Evolutionary conservation across 2,888 invertebrate genomes (phyloP).

Genomic region (Craniophora ligustri): DNA sequence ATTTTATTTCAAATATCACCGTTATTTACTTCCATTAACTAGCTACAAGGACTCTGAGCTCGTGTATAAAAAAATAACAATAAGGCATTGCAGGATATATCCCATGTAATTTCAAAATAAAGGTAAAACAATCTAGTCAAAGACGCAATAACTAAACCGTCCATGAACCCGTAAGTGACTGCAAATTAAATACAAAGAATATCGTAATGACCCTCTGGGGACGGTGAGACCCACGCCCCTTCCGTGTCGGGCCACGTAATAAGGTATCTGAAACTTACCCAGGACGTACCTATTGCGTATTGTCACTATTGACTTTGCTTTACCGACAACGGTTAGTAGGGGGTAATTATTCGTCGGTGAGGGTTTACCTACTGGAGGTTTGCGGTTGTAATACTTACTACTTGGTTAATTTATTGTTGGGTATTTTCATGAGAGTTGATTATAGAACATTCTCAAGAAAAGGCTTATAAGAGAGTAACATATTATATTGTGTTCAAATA

Average conservation of each 20-base stretch:
- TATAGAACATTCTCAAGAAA: too few relatives aligned
- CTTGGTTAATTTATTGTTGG: too few relatives aligned
- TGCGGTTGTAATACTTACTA: background rate
- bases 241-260: constrained; percentile 70
- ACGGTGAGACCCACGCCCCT: constrained; percentile 63
- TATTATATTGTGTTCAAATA: too few relatives aligned
- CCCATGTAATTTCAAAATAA: too few relatives aligned
- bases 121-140: background rate
- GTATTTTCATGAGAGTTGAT: too few relatives aligned
- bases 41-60: too few relatives aligned
- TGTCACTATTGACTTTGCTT: background rate
- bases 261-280: constrained; percentile 57
- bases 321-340: background rate
- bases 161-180: constrained; percentile 16
- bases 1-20: too few relatives aligned
- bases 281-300: constrained; percentile 8
- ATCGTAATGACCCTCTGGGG: constrained; percentile 56
- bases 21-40: too few relatives aligned
- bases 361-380: constrained; percentile 1
- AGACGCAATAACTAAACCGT: constrained; percentile 32
- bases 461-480: too few relatives aligned
- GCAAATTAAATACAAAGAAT: constrained; percentile 56
- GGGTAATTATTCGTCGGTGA: constrained; percentile 9
- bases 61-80: too few relatives aligned
- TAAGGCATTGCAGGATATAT: too few relatives aligned